Conservation (phyloP, 2,113 vertebrate genomes). For the Leptocoma aspasia region DNA sequence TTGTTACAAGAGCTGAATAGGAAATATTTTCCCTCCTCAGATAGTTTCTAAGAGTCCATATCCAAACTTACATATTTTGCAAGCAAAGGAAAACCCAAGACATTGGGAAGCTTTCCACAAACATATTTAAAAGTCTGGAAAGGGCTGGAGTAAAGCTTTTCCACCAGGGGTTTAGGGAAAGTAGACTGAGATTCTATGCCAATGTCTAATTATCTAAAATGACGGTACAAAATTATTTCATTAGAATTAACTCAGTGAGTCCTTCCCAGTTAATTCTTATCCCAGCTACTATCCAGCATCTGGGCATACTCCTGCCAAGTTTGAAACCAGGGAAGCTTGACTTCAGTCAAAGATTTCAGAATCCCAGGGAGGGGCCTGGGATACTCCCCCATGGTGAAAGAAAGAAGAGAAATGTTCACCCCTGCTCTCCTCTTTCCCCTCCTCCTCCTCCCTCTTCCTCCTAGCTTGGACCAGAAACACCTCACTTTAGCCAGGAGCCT, state of each 20-base stretch:
- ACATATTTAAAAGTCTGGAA: neutral
- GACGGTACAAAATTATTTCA: neutral
- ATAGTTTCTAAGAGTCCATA: neutral
- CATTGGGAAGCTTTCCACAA: neutral
- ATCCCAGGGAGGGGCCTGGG: neutral
- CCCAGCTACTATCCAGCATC: neutral
- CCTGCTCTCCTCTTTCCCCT: neutral
- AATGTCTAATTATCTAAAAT: neutral
- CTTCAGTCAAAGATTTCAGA: neutral
- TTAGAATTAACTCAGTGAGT: neutral
- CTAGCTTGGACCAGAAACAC: neutral
- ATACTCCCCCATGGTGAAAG: neutral
- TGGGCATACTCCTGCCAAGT: neutral
- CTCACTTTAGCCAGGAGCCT: neutral
- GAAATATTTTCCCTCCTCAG: neutral
- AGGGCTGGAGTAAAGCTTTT: neutral
- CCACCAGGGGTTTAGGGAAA: neutral
- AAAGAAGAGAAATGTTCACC: neutral
- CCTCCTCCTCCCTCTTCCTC: neutral
- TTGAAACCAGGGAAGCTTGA: neutral
- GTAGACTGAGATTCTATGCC: neutral
- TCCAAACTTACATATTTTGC: neutral
- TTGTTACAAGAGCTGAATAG: neutral
- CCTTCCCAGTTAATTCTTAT: neutral
- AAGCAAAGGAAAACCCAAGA: neutral